Base-by-base conservation (phyloP, 2,797 vertebrate species). In the Sebastes nivosus region DNA sequence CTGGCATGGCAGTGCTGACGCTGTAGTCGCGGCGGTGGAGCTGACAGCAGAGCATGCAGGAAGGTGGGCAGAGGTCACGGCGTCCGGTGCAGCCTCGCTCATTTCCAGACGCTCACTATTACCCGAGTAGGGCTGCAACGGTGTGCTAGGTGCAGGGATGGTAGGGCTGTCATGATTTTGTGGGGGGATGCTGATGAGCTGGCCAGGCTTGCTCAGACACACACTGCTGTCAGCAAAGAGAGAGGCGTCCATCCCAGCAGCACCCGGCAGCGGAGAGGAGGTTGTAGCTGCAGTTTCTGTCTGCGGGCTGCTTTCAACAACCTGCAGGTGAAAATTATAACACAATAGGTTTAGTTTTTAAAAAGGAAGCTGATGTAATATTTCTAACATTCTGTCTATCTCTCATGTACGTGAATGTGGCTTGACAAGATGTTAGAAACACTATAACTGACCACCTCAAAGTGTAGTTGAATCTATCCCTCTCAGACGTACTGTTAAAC, bases 131-230 rank as follows among this genome's bases (percentile, higher is more conserved):
- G 87, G 88, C 70, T 73, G 75, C 7, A 1, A 4, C 1, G 13
- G 29, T 2, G 34, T 6, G 14, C 0, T 7, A 59, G 78, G 42
- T 0, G 29, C 46, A n/a, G 42, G 7, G 54, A 57, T 11, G 2
- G 70, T 5, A 12, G 82, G 46, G 38, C 12, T 32, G 52, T 13
- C 8, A 1, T 30, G 11, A 42, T 57, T 61, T 10, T 25, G 82
- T 24, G 77, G 81, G 2, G 25, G 55, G 65, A 81, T 1, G 79
- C 84, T 92, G 60, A 87, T 0, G 38, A 96, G 94, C 1, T 52
- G 42, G 1, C 52, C 75, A 2, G 95, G 95, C 32, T 95, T 95
- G 87, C 93, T 95, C 54, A 93, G 76, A 76, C 55, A 90, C 60
- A 89, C 50, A 1, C 78, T 8, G n/a, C 1, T 4, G 3, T 86